A percentile compares a stretch with the other conserved stretches of the same genome.
These are phyloP conservation scores for Xenentodon cancila DNA, from an alignment of 2,797 vertebrate genomes.

Conservation along the genomic window DNA sequence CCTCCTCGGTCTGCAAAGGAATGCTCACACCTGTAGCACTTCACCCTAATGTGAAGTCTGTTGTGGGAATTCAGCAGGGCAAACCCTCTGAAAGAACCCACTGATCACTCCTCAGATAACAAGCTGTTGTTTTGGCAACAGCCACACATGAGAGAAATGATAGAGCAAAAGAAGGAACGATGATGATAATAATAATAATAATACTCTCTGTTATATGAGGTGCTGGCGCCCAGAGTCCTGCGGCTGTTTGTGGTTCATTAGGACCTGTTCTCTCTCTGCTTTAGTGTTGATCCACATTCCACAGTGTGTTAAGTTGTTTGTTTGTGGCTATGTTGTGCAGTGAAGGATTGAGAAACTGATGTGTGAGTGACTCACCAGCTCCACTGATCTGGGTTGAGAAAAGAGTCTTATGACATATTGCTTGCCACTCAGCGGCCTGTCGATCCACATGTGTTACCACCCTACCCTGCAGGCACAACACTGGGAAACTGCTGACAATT, in stretches of 20 bases:
- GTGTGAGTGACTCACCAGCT: constrained; percentile 53
- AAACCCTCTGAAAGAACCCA: constrained; percentile 52
- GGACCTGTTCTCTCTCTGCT: constrained; percentile 45
- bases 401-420: constrained; percentile 38
- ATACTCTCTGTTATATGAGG: constrained; percentile 60
- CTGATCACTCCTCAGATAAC: constrained; percentile 72
- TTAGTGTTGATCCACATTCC: constrained; percentile 58
- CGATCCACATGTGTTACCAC: constrained; percentile 48
- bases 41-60: constrained; percentile 43
- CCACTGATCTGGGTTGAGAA: constrained; percentile 38
- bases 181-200: constrained; percentile 58
- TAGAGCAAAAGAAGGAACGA: constrained; percentile 57
- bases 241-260: constrained; percentile 69
- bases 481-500: constrained; percentile 51
- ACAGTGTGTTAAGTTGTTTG: constrained; percentile 56
- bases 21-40: constrained; percentile 71
- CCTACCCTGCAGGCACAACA: constrained; percentile 55
- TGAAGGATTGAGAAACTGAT: constrained; percentile 46
- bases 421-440: constrained; percentile 51
- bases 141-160: constrained; percentile 63
- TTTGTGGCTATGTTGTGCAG: constrained; percentile 43
- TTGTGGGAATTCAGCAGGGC: constrained; percentile 50
- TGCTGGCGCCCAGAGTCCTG: constrained; percentile 69
- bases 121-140: constrained; percentile 78
- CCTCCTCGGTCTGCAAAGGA: constrained; percentile 51